Conservation (phyloP, 2,888 invertebrate species). For the Eudasyphora cyanicolor region DNA sequence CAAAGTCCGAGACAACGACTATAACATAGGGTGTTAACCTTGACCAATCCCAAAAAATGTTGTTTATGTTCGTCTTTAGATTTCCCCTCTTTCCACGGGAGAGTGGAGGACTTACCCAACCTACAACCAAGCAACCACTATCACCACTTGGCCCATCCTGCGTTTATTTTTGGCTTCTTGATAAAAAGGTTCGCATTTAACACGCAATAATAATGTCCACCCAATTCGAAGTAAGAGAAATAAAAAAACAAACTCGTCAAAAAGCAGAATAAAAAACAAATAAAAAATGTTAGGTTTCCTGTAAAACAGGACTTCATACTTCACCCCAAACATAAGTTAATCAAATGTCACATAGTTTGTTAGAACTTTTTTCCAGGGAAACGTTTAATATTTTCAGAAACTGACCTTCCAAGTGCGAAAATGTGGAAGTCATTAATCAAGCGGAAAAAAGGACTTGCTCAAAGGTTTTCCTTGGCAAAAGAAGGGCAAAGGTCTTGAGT, state of each 20-base stretch:
- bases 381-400: neutral
- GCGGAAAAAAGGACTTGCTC: too few species aligned
- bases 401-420: neutral
- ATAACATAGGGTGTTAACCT: constrained; percentile 26
- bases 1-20: neutral
- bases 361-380: neutral
- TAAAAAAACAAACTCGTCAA: neutral
- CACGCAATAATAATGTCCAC: constrained; percentile 17
- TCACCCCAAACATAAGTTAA: neutral
- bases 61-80: neutral
- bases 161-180: constrained; percentile 9
- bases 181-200: neutral
- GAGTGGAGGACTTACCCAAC: neutral
- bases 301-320: neutral
- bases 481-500: neutral
- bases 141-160: neutral
- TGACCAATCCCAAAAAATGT: constrained; percentile 10
- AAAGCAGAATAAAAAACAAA: neutral
- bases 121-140: neutral
- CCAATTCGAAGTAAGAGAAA: neutral
- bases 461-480: neutral
- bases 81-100: neutral
- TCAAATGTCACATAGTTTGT: neutral
- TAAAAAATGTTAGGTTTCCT: neutral
- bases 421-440: too few species aligned